phyloP scores from a whole-genome alignment of 2,797 vertebrate genomes.

The Anisognathus igniventris region DNA sequence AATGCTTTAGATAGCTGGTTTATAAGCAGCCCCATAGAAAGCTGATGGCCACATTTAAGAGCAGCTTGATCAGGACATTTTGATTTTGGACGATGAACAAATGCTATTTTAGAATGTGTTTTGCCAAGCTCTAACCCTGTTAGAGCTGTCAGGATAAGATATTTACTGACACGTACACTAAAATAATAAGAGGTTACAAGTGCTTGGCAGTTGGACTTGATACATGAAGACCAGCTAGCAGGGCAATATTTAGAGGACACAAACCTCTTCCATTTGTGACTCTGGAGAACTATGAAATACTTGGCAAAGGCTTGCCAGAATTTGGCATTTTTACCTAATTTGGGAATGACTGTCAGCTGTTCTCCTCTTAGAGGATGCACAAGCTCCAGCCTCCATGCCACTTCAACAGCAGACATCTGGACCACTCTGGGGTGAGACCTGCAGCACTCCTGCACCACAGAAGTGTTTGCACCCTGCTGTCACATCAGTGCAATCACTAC shows the following conservation, averaged over 20 bases:
- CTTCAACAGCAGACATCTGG: background rate
- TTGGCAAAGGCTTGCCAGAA: constrained; percentile 9
- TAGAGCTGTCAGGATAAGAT: constrained; percentile 17
- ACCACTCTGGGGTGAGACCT: background rate
- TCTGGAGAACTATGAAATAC: background rate
- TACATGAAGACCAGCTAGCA: background rate
- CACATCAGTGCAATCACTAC: background rate
- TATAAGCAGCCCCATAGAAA: background rate
- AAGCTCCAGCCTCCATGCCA: background rate
- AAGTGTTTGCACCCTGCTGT: background rate
- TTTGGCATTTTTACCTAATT: constrained; percentile 10
- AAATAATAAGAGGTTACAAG: constrained; percentile 31
- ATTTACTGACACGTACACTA: constrained; percentile 10
- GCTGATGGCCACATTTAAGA: background rate
- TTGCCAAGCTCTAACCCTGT: constrained; percentile 10
- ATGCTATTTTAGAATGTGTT: constrained; percentile 17
- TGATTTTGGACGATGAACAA: background rate
- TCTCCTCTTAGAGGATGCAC: background rate
- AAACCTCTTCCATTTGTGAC: background rate
- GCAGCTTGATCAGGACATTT: background rate
- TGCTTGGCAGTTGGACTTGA: background rate
- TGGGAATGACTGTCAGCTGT: background rate
- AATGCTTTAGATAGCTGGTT: background rate
- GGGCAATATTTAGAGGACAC: background rate
- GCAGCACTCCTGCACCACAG: background rate